Conservation (phyloP, 2,888 invertebrate species). For the Cynaeus angustus region DNA sequence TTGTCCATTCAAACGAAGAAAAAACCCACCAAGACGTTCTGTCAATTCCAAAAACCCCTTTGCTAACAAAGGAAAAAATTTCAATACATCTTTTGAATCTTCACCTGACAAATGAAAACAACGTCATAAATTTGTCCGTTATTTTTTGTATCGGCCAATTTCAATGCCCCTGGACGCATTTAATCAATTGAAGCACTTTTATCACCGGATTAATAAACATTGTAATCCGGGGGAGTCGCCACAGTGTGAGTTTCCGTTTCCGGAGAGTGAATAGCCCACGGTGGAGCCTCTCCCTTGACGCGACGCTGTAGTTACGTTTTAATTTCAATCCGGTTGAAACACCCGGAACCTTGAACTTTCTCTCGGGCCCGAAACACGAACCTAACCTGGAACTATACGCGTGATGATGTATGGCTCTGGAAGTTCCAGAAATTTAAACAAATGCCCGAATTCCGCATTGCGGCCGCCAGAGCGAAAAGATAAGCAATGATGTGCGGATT, state of each 20-base stretch:
- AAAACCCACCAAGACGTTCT: too few species aligned
- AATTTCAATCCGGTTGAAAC: slow-evolving; percentile 24
- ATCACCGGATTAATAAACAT: slow-evolving; percentile 25
- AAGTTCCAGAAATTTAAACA: slow-evolving; percentile 25
- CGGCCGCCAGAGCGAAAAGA: slow-evolving; percentile 10
- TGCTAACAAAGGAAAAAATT: too few species aligned
- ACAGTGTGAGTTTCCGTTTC: slow-evolving; percentile 20
- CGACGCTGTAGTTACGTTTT: slow-evolving; percentile 11
- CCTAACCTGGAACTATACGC: slow-evolving; percentile 8
- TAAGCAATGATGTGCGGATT: slow-evolving; percentile 8
- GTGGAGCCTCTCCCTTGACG: slow-evolving; percentile 15
- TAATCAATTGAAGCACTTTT: slow-evolving; percentile 6
- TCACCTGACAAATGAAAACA: not conserved
- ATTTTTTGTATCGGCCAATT: too few species aligned
- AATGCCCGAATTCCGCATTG: slow-evolving; percentile 24
- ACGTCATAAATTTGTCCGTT: too few species aligned
- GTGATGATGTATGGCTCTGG: slow-evolving; percentile 26
- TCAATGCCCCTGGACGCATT: too few species aligned
- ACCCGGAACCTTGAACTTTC: slow-evolving; percentile 33
- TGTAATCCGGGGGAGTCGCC: not conserved
- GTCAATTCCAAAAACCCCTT: too few species aligned
- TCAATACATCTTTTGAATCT: too few species aligned
- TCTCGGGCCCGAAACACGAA: slow-evolving; percentile 22
- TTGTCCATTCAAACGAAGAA: too few species aligned
- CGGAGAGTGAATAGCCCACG: slow-evolving; percentile 11